Base-by-base conservation (phyloP, 1,140 invertebrate species). In the Linepithema humile region DNA sequence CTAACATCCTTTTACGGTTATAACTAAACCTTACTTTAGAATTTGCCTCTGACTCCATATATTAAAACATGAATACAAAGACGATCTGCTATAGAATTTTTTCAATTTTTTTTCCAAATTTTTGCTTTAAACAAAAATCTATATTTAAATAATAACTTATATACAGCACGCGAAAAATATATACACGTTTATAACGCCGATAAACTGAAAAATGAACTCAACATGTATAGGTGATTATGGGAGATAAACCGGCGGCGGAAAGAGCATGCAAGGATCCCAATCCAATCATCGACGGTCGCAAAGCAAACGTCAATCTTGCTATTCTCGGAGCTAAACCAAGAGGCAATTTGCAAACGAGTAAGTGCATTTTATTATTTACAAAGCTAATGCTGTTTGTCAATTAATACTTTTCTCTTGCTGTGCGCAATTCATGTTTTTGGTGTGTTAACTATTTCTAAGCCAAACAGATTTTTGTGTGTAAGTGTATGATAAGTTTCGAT, bases 291-390 rank as follows among this genome's bases (percentile, higher is more conserved):
- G 99, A 99, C 94, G 99, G 99, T 57, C 96, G 99, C 89, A 99
- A 99, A 95, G 98, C 99, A 35, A 99, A 99, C 95, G 99, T 99
- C 35, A 99, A 99, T 95, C 95, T 99, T 89, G 99, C 99, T 48
- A 99, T 99, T 92, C 95, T 99, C 78, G 99, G 98, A 90, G 98
- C 98, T 35, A 99, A 99, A 94, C 98, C 98, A 60, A 95, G 98
- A 94, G 97, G 97, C 91, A 98, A 97, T 94, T 95, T 97, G 84
- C 96, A 97, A 94, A 95, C 97, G 93, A 96, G 97, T 97, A 94
- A 96, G 95, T 95, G 84, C 26, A 29, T 23, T 23, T 40, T 38
- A 48, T 62, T 40, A n/a, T 38, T 48, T 57, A 10, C 15, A 3
- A 17, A 3, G n/a, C 3, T 45, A 72, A 3, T 48, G 29, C n/a